These are phyloP conservation scores for Cataglyphis cursor DNA, from an alignment of 2,888 invertebrate species.

Conservation along the genomic window DNA sequence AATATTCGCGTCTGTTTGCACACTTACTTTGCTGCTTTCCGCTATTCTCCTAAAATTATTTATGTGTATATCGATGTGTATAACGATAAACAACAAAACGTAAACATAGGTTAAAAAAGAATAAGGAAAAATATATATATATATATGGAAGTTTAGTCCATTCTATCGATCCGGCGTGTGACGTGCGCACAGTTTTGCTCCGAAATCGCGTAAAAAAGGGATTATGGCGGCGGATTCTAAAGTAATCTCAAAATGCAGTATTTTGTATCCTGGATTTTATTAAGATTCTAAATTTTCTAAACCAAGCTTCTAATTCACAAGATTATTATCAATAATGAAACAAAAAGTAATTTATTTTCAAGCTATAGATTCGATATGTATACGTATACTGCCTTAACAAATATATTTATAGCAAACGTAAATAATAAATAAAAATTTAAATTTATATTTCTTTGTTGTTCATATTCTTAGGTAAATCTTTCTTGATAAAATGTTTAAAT, in stretches of 20 bases:
- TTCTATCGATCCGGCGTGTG: constrained; percentile 75
- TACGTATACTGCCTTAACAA: background rate
- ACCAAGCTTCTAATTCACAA: background rate
- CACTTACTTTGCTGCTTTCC: constrained; percentile 7
- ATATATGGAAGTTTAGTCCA: constrained; percentile 65
- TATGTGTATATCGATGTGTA: constrained; percentile 23
- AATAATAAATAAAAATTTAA: background rate
- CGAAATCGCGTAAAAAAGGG: constrained; percentile 43
- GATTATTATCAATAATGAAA: background rate
- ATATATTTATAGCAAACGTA: constrained; percentile 5
- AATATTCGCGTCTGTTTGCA: constrained; percentile 44
- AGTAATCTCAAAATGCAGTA: constrained; percentile 10
- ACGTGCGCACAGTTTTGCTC: constrained; percentile 72
- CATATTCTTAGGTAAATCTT: background rate
- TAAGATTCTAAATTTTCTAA: background rate
- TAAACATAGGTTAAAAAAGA: constrained; percentile 49
- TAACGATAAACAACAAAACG: constrained; percentile 55
- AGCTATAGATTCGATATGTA: background rate
- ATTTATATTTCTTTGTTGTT: background rate
- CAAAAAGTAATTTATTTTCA: background rate
- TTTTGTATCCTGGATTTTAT: background rate
- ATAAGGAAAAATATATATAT: constrained; percentile 52
- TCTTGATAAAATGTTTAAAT: background rate
- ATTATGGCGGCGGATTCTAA: constrained; percentile 68
- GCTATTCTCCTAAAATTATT: constrained; percentile 28